A percentile compares a stretch with the other conserved stretches of the same genome.
Conservation (phyloP, 2,888 invertebrate species). For the Mycalesis mineus region DNA sequence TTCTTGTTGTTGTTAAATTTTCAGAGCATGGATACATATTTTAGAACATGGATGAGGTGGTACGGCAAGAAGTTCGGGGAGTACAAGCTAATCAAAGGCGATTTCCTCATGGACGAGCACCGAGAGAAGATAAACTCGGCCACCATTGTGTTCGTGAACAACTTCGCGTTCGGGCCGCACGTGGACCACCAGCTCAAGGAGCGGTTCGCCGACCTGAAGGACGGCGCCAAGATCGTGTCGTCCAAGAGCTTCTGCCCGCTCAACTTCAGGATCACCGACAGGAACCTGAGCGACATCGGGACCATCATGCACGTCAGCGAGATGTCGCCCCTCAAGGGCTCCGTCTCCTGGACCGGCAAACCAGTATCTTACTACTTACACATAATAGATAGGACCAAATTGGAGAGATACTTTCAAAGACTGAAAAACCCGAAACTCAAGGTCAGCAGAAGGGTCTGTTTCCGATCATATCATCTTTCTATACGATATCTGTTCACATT, state of each 20-base stretch:
- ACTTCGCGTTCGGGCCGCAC: slow-evolving; percentile 98
- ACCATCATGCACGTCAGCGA: slow-evolving; percentile 99
- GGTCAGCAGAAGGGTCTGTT: slow-evolving; percentile 79
- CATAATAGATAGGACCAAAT: slow-evolving; percentile 97
- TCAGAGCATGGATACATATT: slow-evolving; percentile 92
- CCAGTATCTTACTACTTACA: slow-evolving; percentile 99
- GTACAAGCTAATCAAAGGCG: slow-evolving; percentile 94
- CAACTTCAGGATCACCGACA: slow-evolving; percentile 98
- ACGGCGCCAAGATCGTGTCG: slow-evolving; percentile 97
- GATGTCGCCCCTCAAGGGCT: slow-evolving; percentile 95
- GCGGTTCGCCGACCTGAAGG: slow-evolving; percentile 96
- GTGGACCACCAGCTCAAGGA: slow-evolving; percentile 98
- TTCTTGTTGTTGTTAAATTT: slow-evolving; percentile 35
- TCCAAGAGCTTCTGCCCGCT: slow-evolving; percentile 99
- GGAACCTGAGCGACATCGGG: slow-evolving; percentile 98
- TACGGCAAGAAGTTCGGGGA: slow-evolving; percentile 97
- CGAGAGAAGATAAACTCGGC: slow-evolving; percentile 96
- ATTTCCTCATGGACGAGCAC: slow-evolving; percentile 95
- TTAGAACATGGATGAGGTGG: slow-evolving; percentile 98
- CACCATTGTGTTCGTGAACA: slow-evolving; percentile 98
- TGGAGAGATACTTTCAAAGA: slow-evolving; percentile 97
- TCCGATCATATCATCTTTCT: slow-evolving; percentile 56
- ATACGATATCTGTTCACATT: slow-evolving; percentile 30
- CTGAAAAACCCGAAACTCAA: slow-evolving; percentile 92
- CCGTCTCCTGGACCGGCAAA: slow-evolving; percentile 99